Percentiles rank a stretch among this genome's conserved stretches.
Conservation (phyloP, 1,140 invertebrate species). For the Drosophila mojavensis region DNA sequence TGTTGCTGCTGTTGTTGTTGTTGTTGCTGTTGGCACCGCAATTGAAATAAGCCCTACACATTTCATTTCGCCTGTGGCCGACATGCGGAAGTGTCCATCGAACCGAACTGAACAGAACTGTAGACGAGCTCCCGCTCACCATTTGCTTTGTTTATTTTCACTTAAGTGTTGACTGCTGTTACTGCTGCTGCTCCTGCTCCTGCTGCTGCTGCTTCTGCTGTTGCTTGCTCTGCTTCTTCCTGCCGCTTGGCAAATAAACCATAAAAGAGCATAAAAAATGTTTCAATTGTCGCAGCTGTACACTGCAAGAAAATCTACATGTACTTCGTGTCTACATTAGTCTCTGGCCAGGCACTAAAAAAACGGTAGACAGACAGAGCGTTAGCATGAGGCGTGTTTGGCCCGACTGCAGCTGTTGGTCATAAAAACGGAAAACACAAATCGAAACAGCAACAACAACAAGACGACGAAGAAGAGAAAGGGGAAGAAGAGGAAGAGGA, state of each 20-base stretch:
- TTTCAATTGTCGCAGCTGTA: constrained; percentile 74
- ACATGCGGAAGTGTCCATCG: constrained; percentile 44
- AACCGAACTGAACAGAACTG: constrained; percentile 11
- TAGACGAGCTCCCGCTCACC: constrained; percentile 36
- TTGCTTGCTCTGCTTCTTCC: constrained; percentile 8
- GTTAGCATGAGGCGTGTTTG: constrained; percentile 29
- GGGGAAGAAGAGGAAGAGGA: constrained; percentile 18
- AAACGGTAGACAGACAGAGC: constrained; percentile 30
- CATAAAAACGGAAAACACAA: constrained; percentile 55
- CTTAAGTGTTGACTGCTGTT: constrained; percentile 61
- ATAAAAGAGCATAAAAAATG: constrained; percentile 79
- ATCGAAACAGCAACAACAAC: constrained; percentile 43
- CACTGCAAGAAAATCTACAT: constrained; percentile 55
- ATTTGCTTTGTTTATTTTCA: constrained; percentile 73
- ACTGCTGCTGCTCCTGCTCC: no score
- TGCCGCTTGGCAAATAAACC: constrained; percentile 63
- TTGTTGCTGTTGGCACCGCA: constrained; percentile 13
- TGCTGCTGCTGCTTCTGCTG: no score
- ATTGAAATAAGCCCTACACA: constrained; percentile 36
- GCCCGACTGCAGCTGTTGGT: constrained; percentile 61
- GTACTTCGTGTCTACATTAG: constrained; percentile 36
- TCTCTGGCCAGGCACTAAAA: constrained; percentile 50
- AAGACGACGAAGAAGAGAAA: constrained; percentile 23
- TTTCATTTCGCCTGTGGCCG: constrained; percentile 33
- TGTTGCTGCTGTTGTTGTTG: constrained; percentile 9